These are phyloP conservation scores for Clarias platycephalus DNA, from an alignment of 2,797 vertebrate genomes.

Conservation along the genomic window DNA sequence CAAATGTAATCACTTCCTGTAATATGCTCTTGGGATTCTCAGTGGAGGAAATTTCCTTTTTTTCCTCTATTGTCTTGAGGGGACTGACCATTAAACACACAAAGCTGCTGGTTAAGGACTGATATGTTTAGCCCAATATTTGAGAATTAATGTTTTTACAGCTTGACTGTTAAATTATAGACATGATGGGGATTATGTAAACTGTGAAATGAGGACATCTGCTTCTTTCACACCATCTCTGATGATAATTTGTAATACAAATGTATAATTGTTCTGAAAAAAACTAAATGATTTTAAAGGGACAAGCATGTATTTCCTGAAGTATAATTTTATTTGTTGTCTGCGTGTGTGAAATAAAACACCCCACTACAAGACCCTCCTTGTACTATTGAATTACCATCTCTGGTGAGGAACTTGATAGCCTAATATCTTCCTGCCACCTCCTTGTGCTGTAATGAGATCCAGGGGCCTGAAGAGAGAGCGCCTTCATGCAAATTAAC, in stretches of 20 bases:
- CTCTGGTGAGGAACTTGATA: conserved; percentile 76
- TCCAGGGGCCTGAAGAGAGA: conserved; percentile 68
- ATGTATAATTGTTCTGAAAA: neutral
- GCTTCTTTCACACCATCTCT: neutral
- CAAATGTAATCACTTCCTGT: neutral
- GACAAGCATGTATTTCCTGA: conserved; percentile 1
- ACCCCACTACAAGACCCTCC: conserved; percentile 70
- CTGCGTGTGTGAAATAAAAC: conserved; percentile 74
- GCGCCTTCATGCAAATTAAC: conserved; percentile 72
- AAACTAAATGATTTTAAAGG: neutral
- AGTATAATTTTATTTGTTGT: conserved; percentile 66
- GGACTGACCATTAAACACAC: neutral
- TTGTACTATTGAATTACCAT: conserved; percentile 73
- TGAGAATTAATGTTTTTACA: neutral
- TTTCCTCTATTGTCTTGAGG: neutral
- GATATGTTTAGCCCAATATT: neutral
- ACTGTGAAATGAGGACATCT: neutral
- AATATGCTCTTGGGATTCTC: neutral
- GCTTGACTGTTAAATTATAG: neutral
- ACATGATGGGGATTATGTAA: neutral
- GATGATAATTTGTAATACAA: neutral
- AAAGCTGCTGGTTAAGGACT: neutral
- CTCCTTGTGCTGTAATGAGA: conserved; percentile 76
- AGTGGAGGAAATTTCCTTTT: neutral
- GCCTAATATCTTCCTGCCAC: conserved; percentile 74